Evolutionary conservation across 2,113 vertebrate genomes (phyloP).

Genomic region (Okapia johnstoni): DNA sequence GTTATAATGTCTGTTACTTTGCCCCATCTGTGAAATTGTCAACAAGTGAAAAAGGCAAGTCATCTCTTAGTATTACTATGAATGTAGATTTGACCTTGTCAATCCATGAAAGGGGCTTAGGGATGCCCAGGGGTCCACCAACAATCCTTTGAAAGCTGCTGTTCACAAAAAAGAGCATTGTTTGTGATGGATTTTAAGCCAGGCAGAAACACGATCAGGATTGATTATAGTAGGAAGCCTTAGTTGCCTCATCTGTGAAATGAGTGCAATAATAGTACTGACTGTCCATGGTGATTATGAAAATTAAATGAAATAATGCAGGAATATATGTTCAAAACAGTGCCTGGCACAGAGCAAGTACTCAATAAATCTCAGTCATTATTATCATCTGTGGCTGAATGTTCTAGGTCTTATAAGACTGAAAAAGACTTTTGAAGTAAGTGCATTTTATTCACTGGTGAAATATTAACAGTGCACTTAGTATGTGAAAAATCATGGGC

Average conservation of each 20-base stretch:
- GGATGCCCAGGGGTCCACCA: not conserved
- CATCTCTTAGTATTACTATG: not conserved
- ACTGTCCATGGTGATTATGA: not conserved
- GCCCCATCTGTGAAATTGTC: not conserved
- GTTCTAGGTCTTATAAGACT: not conserved
- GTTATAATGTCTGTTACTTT: not conserved
- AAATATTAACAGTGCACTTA: slow-evolving; percentile 15
- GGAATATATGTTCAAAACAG: not conserved
- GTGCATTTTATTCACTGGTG: not conserved
- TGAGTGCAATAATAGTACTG: not conserved
- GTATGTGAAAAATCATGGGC: not conserved
- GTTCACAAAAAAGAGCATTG: not conserved
- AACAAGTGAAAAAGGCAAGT: not conserved
- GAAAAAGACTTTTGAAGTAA: not conserved
- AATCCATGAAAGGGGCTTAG: not conserved
- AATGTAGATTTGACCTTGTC: not conserved
- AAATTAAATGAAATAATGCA: not conserved
- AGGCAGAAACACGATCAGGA: not conserved
- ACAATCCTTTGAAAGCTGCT: not conserved
- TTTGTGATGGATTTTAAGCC: not conserved
- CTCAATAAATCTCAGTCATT: not conserved
- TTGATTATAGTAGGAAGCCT: not conserved
- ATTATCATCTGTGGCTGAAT: not conserved
- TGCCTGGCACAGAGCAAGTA: not conserved
- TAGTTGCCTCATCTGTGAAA: not conserved